Evolutionary conservation across 2,797 vertebrate species (phyloP), one percentile per base, ranked within the genome.

Genomic region (Cirrhinus mrigala): DNA sequence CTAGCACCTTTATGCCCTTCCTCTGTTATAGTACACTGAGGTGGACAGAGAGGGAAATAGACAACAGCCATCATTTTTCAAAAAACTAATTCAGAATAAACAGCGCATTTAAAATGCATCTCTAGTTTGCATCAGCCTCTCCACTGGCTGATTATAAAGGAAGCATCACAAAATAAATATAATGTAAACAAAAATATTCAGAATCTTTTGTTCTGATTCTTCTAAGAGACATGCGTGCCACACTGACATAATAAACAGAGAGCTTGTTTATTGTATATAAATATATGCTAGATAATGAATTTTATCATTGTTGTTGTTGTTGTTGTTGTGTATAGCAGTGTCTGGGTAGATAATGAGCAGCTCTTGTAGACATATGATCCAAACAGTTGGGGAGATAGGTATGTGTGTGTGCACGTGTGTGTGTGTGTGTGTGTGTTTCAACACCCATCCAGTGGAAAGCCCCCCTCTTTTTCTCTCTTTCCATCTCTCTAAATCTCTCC

Each of bases 401-500:
- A 33, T 20, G 76, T 52, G 58, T 12, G 40, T 33, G 33, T 33
- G 44, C 15, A n/a, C 5, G 56, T 33, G 52, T 46, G 70, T 46
- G 44, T 46, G 44, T 46, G 70, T 24, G 69, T 24, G 71, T 20
- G 50, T 58, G 81, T 12, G 40, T 24, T 79, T 80, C 77, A 84
- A 91, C 77, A 85, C 56, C 69, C 68, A 73, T 62, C 29, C 58
- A 52, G 20, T 73, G 76, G 22, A 79, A 85, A 84, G 40, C 82
- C 79, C 84, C 58, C 22, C 69, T 75, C 74, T 73, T 85, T 85
- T 90, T 86, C 79, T 84, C 81, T 86, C 83, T 81, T 85, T 89
- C 76, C 85, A 48, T 88, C 84, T 85, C 92, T 89, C 89, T 82
- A 81, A 91, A 89, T 90, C 93, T 92, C 93, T 93, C 91, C 86